Base-by-base conservation (phyloP, 2,888 invertebrate genomes). In the Linnaemya tessellans region DNA sequence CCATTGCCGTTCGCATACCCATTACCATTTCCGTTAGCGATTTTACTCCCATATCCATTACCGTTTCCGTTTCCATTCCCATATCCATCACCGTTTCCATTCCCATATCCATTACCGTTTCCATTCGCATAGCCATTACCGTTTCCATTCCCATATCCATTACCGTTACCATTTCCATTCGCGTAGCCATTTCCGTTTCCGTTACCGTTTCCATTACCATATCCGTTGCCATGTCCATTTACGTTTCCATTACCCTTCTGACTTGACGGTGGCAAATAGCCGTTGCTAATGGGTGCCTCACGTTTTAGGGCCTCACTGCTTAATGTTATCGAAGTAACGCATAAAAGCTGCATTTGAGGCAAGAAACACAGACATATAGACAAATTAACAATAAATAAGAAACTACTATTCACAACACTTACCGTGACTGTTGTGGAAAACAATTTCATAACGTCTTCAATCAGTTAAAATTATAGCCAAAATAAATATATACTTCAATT, bases 251-350 rank as follows among this genome's bases (percentile, higher is more conserved):
- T 74, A 3, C 62, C 41, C 18, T 73, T 71, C 74, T 93, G 93
- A 11, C 92, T 92, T 1, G 90, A 92, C 1, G 93, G 93, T 62
- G 92, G 90, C 68, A 88, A 77, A 68, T 92, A 92, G 41, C 86
- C 88, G 60, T 89, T 92, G 25, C 91, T 91, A 25, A 92, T 89
- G 51, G 93, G 93, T 58, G 92, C 90, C 89, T 92, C 92, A 88
- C 92, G 92, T 80, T 92, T 92, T 54, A 89, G 90, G 22, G 90
- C 90, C 30, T 91, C 89, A 74, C 87, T 90, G 74, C 89, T 88
- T 65, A 89, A 87, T 74, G 88, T 86, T 78, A 89, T 87, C 74
- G 91, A 84, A 18, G 89, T 87, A 64, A 90, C 88, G 82, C 89
- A 89, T 54, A 89, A 74, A 20, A 90, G 87, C 90, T 90, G 89